Evolutionary conservation across 2,888 invertebrate genomes (phyloP).

Genomic region (Ornithoptera priamus): DNA sequence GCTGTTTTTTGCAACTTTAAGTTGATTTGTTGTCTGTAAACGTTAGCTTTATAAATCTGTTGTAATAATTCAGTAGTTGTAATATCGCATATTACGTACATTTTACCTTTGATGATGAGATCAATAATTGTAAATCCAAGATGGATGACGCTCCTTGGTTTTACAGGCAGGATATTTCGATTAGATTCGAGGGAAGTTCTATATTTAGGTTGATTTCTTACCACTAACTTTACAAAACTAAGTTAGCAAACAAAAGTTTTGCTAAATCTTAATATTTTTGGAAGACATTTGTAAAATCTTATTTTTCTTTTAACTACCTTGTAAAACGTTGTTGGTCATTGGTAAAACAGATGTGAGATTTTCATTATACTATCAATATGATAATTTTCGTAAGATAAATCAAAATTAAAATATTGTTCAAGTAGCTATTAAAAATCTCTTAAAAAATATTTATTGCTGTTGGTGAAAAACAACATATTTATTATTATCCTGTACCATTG

Average conservation of each 20-base stretch:
- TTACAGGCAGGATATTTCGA: slow-evolving; percentile 28
- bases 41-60: slow-evolving; percentile 25
- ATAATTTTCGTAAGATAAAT: too few species aligned
- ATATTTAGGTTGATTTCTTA: slow-evolving; percentile 46
- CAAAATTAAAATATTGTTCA: too few species aligned
- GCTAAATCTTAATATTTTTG: too few species aligned
- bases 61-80: background rate
- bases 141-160: slow-evolving; percentile 57
- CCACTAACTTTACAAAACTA: slow-evolving; percentile 13
- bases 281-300: too few species aligned
- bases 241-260: background rate
- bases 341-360: too few species aligned
- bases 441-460: too few species aligned
- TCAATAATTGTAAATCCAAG: slow-evolving; percentile 66
- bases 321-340: too few species aligned
- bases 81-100: slow-evolving; percentile 7
- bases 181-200: slow-evolving; percentile 38
- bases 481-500: too few species aligned
- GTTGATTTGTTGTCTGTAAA: slow-evolving; percentile 15
- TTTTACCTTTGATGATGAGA: slow-evolving; percentile 38
- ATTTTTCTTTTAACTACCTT: too few species aligned
- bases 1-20: slow-evolving; percentile 32
- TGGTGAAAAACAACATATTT: too few species aligned
- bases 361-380: too few species aligned
- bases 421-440: too few species aligned